Conservation (phyloP, 2,888 invertebrate species). For the Ophion ellenae region DNA sequence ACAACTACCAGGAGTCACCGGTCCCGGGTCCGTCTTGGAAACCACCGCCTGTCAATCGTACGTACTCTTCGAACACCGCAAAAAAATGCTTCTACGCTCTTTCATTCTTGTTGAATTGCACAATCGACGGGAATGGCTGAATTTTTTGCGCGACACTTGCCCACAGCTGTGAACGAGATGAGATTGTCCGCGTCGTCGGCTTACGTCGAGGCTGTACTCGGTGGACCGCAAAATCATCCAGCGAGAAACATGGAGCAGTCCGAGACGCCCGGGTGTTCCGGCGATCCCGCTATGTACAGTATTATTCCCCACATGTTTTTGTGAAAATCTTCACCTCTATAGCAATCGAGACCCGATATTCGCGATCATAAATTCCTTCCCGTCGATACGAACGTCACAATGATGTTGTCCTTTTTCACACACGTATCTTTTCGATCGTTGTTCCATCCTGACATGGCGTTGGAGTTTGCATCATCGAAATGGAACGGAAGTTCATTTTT, state of each 20-base stretch:
- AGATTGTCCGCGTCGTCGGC: conserved; percentile 59
- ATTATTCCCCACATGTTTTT: conserved; percentile 64
- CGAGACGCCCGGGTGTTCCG: conserved; percentile 55
- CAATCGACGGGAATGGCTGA: not conserved
- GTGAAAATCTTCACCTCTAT: conserved; percentile 25
- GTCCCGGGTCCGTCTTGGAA: conserved; percentile 55
- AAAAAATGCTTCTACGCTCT: not conserved
- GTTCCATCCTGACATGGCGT: not conserved
- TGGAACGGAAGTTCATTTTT: not conserved
- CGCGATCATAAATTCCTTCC: not conserved
- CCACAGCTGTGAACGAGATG: conserved; percentile 60
- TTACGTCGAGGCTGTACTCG: conserved; percentile 63
- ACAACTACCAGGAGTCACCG: conserved; percentile 46
- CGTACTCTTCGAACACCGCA: not conserved
- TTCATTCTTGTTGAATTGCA: not conserved
- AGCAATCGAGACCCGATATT: not conserved
- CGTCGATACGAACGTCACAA: not conserved
- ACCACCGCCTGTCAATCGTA: conserved; percentile 50
- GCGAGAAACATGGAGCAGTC: conserved; percentile 59
- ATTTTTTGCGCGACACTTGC: not conserved
- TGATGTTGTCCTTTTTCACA: not conserved
- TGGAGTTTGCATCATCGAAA: not conserved
- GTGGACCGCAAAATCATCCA: conserved; percentile 62
- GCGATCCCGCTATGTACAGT: conserved; percentile 59
- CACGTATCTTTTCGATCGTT: not conserved